Percentiles rank a stretch among this genome's conserved stretches.
Conservation (phyloP, 2,113 vertebrate species). For the Aleadryas rufinucha region DNA sequence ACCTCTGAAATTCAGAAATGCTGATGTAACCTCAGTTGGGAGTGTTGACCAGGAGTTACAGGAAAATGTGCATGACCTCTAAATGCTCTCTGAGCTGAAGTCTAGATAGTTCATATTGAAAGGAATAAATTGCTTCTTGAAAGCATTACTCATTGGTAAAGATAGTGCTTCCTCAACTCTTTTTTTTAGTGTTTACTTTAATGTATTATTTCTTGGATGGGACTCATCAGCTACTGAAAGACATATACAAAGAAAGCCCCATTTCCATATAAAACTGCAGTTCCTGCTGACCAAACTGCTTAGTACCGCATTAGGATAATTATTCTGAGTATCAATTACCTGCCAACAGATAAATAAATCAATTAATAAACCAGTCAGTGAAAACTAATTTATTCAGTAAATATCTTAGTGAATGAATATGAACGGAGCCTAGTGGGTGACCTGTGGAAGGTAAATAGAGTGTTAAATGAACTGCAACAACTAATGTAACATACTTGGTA, state of each 20-base stretch:
- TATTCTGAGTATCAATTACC: neutral
- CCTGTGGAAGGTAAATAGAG: neutral
- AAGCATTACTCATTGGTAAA: neutral
- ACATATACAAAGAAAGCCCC: neutral
- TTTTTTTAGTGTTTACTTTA: neutral
- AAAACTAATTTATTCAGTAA: neutral
- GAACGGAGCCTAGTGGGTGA: neutral
- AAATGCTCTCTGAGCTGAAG: neutral
- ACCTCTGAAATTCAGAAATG: neutral
- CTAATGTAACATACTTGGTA: neutral
- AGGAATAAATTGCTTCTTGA: neutral
- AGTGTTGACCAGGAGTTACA: neutral
- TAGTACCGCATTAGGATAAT: neutral
- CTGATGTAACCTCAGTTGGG: neutral
- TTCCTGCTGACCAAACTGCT: neutral
- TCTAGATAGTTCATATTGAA: neutral
- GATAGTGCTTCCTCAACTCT: neutral
- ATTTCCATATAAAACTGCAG: neutral
- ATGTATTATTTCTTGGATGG: neutral
- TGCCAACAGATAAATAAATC: neutral
- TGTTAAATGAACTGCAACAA: neutral
- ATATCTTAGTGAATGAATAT: neutral
- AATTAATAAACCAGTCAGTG: neutral
- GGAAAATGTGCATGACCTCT: neutral
- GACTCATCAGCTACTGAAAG: neutral